phyloP scores from a whole-genome alignment of 2,113 vertebrate species.

The Halcyon senegalensis region DNA sequence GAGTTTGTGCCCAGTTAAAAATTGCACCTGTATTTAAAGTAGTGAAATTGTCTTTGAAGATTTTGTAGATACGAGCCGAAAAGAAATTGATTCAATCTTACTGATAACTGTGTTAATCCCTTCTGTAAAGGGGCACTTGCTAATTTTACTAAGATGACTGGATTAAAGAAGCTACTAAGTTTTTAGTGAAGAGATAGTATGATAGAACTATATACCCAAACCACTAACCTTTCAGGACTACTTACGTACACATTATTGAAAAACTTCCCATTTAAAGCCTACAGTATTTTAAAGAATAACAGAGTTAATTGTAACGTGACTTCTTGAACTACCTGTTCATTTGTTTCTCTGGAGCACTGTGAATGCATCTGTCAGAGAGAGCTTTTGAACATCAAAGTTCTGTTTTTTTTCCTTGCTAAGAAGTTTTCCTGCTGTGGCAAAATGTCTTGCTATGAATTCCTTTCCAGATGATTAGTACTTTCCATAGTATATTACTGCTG shows the following conservation, averaged over 20 bases:
- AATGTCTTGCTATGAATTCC: conserved; percentile 31
- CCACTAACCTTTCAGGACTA: not conserved
- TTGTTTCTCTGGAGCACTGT: not conserved
- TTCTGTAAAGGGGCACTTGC: not conserved
- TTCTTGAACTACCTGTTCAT: not conserved
- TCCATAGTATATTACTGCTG: conserved; percentile 16
- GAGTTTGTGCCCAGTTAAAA: not conserved
- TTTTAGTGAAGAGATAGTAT: not conserved
- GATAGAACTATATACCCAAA: not conserved
- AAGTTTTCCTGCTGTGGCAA: conserved; percentile 34
- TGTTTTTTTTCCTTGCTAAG: not conserved
- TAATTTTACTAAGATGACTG: not conserved
- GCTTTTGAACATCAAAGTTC: not conserved
- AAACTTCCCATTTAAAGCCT: not conserved
- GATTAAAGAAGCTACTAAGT: not conserved
- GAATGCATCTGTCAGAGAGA: not conserved
- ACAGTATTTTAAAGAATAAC: not conserved
- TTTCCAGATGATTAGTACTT: conserved; percentile 37
- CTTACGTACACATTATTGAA: not conserved
- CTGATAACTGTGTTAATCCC: not conserved
- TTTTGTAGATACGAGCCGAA: not conserved
- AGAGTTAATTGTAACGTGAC: not conserved
- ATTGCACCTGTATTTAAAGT: not conserved
- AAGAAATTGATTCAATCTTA: not conserved
- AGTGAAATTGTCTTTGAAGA: not conserved